These are phyloP conservation scores for Pachyuromys duprasi DNA, from an alignment of 2,797 vertebrate genomes.

Conservation along the genomic window DNA sequence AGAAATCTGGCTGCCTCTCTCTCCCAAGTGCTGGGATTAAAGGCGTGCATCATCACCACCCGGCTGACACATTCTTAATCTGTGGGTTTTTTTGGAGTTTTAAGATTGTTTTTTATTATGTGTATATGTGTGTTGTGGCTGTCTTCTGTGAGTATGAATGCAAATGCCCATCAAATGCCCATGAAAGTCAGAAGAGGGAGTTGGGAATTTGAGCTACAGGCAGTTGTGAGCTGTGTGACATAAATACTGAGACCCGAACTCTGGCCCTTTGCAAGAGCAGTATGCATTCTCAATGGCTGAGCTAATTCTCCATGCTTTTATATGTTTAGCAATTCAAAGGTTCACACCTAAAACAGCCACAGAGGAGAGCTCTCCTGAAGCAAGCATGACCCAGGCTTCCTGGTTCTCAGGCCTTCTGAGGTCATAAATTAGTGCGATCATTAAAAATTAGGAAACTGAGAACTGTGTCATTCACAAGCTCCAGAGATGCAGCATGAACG, in stretches of 20 bases:
- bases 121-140: background rate
- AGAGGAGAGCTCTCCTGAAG: background rate
- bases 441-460: background rate
- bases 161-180: no score
- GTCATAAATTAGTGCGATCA: background rate
- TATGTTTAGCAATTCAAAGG: background rate
- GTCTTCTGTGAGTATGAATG: background rate
- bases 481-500: background rate
- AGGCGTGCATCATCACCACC: background rate
- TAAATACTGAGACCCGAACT: background rate
- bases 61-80: background rate
- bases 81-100: background rate
- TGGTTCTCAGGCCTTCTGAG: background rate
- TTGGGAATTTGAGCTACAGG: background rate
- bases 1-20: background rate
- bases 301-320: background rate
- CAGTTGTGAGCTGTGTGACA: no score
- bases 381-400: background rate
- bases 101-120: background rate
- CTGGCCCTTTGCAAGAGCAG: background rate
- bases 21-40: background rate
- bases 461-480: background rate
- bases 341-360: background rate
- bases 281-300: background rate
- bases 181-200: background rate